Conservation (phyloP, 2,888 invertebrate genomes). For the Drosophila robusta region DNA sequence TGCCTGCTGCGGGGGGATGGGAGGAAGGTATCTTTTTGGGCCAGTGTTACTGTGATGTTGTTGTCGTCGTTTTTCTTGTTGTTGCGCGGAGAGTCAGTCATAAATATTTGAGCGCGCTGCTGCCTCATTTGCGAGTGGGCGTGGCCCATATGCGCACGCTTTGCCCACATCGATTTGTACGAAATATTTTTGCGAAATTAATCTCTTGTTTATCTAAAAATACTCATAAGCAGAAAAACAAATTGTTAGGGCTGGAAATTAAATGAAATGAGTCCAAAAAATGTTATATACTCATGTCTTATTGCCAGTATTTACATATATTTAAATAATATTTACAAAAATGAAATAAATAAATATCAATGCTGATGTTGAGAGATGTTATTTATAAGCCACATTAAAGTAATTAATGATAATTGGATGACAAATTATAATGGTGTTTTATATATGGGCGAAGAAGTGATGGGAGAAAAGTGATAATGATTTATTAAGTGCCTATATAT, state of each 20-base stretch:
- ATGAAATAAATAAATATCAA: too few species aligned
- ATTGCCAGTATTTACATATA: not conserved
- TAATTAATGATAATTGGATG: too few species aligned
- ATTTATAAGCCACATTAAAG: too few species aligned
- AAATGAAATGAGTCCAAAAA: constrained; percentile 8
- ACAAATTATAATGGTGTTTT: too few species aligned
- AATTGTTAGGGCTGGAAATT: constrained; percentile 14
- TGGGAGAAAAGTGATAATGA: too few species aligned
- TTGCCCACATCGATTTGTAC: constrained; percentile 33
- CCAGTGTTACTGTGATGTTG: not conserved
- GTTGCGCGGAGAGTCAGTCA: constrained; percentile 11
- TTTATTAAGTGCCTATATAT: too few species aligned
- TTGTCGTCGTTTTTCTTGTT: constrained; percentile 1
- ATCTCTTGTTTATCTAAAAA: constrained; percentile 46
- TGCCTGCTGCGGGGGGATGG: constrained; percentile 18
- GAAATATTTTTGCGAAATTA: constrained; percentile 45
- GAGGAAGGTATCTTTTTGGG: constrained; percentile 4
- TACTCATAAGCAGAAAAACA: constrained; percentile 18
- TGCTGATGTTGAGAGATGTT: too few species aligned
- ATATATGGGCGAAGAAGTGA: too few species aligned
- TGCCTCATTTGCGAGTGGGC: constrained; percentile 44
- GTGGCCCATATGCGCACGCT: constrained; percentile 29
- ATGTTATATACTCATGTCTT: not conserved
- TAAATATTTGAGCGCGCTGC: constrained; percentile 42
- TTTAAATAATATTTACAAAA: not conserved